Evolutionary conservation across 2,888 invertebrate species (phyloP).

Genomic region (Argyresthia goedartella): DNA sequence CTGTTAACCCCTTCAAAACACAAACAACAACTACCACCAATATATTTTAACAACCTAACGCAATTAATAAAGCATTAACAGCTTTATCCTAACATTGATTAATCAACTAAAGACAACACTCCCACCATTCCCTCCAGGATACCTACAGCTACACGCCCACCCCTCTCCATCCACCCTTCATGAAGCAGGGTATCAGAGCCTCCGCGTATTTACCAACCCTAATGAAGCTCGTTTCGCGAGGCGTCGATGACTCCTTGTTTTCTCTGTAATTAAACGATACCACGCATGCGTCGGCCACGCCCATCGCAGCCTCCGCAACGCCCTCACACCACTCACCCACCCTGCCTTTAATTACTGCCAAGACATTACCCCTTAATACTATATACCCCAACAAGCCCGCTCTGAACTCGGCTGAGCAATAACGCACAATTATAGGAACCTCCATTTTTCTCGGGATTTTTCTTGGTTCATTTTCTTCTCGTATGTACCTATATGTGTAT

Average conservation of each 20-base stretch:
- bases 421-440: background rate
- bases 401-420: background rate
- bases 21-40: too few relatives aligned
- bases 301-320: slow-evolving; percentile 58
- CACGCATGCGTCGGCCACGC: slow-evolving; percentile 65
- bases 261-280: slow-evolving; percentile 50
- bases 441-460: slow-evolving; percentile 4
- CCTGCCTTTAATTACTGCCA: slow-evolving; percentile 55
- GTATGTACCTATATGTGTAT: too few relatives aligned
- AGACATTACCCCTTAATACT: slow-evolving; percentile 65
- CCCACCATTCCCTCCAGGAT: too few relatives aligned
- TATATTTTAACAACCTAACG: too few relatives aligned
- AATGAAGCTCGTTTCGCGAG: slow-evolving; percentile 53
- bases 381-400: slow-evolving; percentile 23
- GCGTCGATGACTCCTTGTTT: slow-evolving; percentile 60
- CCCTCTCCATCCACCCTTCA: slow-evolving; percentile 1
- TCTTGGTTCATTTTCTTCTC: background rate
- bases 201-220: slow-evolving; percentile 18
- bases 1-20: too few relatives aligned
- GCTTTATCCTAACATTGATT: too few relatives aligned
- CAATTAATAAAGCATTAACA: too few relatives aligned
- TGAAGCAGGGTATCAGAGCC: slow-evolving; percentile 4
- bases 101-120: background rate
- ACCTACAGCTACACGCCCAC: slow-evolving; percentile 11
- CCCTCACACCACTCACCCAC: slow-evolving; percentile 21